Conservation (phyloP, 2,113 vertebrate species). For the Labeo rohita region DNA sequence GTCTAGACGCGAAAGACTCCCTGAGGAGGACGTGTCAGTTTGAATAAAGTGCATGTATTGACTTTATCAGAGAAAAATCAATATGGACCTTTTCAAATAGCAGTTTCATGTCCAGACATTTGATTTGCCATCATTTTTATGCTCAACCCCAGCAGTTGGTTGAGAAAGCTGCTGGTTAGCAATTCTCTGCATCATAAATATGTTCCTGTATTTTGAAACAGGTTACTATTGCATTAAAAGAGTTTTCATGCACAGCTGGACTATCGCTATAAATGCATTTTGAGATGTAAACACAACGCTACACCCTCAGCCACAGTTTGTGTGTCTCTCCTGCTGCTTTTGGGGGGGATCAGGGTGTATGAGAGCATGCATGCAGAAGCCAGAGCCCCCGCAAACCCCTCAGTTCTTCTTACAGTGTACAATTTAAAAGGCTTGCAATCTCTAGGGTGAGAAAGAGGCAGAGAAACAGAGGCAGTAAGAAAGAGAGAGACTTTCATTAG, state of each 20-base stretch:
- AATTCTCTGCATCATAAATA: conserved; percentile 9
- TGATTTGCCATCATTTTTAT: conserved; percentile 46
- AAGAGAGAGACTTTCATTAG: conserved; percentile 42
- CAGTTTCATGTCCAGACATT: conserved; percentile 25
- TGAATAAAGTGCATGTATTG: conserved; percentile 56
- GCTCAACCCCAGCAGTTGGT: neutral
- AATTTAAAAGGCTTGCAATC: conserved; percentile 62
- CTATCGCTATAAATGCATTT: conserved; percentile 22
- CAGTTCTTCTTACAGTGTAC: conserved; percentile 22
- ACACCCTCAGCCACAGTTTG: conserved; percentile 1
- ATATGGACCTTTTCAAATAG: conserved; percentile 19
- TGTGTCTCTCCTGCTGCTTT: conserved; percentile 59
- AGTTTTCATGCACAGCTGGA: conserved; percentile 22
- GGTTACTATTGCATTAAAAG: conserved; percentile 32
- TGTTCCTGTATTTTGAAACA: neutral
- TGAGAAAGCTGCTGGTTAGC: conserved; percentile 6
- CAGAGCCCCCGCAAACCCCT: conserved; percentile 57
- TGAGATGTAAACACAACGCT: conserved; percentile 52
- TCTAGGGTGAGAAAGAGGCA: conserved; percentile 72
- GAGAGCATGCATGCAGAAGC: conserved; percentile 64
- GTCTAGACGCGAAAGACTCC: conserved; percentile 25
- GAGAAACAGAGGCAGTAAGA: conserved; percentile 66
- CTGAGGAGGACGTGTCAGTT: conserved; percentile 29
- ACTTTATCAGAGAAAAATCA: conserved; percentile 54
- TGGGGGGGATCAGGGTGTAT: conserved; percentile 66